Base-by-base conservation (phyloP, 2,888 invertebrate genomes). In the Sarcophaga variegata region DNA sequence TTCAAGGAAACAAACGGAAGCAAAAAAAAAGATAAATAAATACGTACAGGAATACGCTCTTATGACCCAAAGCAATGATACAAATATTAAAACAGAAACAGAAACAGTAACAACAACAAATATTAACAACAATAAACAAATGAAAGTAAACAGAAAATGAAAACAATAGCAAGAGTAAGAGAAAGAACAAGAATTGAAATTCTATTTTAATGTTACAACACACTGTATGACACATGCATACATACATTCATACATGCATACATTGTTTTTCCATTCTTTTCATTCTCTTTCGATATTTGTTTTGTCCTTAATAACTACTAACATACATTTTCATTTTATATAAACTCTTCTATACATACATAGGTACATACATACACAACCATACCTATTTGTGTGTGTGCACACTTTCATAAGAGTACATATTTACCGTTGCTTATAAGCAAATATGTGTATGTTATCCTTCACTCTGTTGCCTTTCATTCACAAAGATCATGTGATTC, bases 271-370 rank as follows among this genome's bases (percentile, higher is more conserved):
- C 76, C 47, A 22, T 83, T 83, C 67, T 69, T 37, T 71, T 64
- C 3, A 20, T 25, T 54, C 54, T 76, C 22, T 27, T 71, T 60
- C 63, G 12, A 60, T 70, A 69, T 49, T 70, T 81, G 37, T 54
- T 83, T 37, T 70, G 77, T 78, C 77, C 81, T 78, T 86, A 78
- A 83, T 66, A 87, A 87, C 86, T 75, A 78, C 78, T 81, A 80
- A 78, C 83, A 86, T 74, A 81, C 70, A 81, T 83, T 81, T 17
- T 12, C 45, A 4, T 64, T 47, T 2, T 22, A 81, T 27, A 69
- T 60, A 75, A 10, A 60, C 45, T 37, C 14, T 8, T 17, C 45
- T 54, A 60, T 47, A 47, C 45, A 63, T 37, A 22, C 22, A 22
- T 22, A 70, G 37, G 69, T 47, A 47, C 45, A 63, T 37, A 22